Evolutionary conservation across 2,113 vertebrate genomes (phyloP).

Genomic region (Hemibagrus wyckioides): DNA sequence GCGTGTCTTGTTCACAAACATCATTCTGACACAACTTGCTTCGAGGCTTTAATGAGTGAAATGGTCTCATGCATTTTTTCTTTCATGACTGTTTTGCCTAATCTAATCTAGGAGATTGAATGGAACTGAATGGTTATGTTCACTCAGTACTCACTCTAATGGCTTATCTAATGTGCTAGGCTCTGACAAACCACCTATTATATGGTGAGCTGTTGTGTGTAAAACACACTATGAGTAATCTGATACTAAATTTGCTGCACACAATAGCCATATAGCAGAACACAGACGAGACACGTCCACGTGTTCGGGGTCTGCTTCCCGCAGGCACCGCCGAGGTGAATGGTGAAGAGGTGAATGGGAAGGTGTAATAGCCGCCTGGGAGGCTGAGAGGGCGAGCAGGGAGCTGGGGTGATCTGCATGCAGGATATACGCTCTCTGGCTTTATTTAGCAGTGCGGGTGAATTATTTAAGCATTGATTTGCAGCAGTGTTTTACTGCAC

Average conservation of each 20-base stretch:
- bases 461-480: slow-evolving; percentile 65
- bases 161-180: slow-evolving; percentile 17
- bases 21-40: not conserved
- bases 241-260: slow-evolving; percentile 24
- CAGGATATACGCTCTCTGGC: slow-evolving; percentile 48
- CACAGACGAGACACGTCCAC: slow-evolving; percentile 2
- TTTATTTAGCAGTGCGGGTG: slow-evolving; percentile 64
- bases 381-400: slow-evolving; percentile 26
- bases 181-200: slow-evolving; percentile 29
- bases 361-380: slow-evolving; percentile 41
- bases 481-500: slow-evolving; percentile 61
- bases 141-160: slow-evolving; percentile 15
- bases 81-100: slow-evolving; percentile 13
- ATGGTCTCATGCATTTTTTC: not conserved
- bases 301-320: not conserved
- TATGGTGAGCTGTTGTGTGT: slow-evolving; percentile 10
- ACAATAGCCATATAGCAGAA: slow-evolving; percentile 13
- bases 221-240: slow-evolving; percentile 39
- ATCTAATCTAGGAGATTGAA: slow-evolving; percentile 12
- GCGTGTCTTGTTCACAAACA: not conserved
- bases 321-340: slow-evolving; percentile 10
- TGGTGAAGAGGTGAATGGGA: slow-evolving; percentile 31
- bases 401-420: slow-evolving; percentile 44
- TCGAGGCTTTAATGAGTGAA: not conserved
- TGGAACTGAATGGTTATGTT: slow-evolving; percentile 13